A percentile compares a stretch with the other conserved stretches of the same genome.
Conservation (phyloP, 2,888 invertebrate species). For the Amblyteles armatorius region DNA sequence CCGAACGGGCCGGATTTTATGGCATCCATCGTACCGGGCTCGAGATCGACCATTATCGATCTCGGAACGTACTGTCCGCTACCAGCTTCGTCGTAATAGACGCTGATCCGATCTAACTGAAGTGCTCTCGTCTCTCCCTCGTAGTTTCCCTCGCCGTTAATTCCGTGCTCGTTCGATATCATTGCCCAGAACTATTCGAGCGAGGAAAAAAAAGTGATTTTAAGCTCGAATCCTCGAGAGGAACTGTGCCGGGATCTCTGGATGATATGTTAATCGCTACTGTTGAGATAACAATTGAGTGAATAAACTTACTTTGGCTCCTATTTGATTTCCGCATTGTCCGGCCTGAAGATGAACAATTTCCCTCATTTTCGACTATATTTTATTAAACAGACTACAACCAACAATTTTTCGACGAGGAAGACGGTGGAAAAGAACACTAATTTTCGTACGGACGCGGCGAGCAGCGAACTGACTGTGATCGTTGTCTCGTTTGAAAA, state of each 20-base stretch:
- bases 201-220: slow-evolving; percentile 1
- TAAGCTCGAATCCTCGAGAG: neutral
- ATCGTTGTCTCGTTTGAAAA: slow-evolving; percentile 17
- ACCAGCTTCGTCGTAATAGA: slow-evolving; percentile 28
- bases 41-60: slow-evolving; percentile 31
- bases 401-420: neutral
- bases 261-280: neutral
- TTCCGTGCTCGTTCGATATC: slow-evolving; percentile 43
- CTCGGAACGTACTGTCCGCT: slow-evolving; percentile 25
- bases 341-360: slow-evolving; percentile 23
- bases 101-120: slow-evolving; percentile 31
- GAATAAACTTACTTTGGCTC: slow-evolving; percentile 21
- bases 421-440: neutral
- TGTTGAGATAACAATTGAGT: neutral
- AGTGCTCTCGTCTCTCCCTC: slow-evolving; percentile 2
- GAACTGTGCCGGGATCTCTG: neutral
- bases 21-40: slow-evolving; percentile 38
- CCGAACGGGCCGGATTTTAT: slow-evolving; percentile 30
- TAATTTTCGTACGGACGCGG: neutral
- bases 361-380: slow-evolving; percentile 23
- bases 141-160: slow-evolving; percentile 31
- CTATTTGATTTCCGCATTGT: slow-evolving; percentile 39
- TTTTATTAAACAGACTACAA: neutral
- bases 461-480: neutral
- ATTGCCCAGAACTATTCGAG: slow-evolving; percentile 24